Base-by-base conservation (phyloP, 2,888 invertebrate species). In the Drosophila colorata region DNA sequence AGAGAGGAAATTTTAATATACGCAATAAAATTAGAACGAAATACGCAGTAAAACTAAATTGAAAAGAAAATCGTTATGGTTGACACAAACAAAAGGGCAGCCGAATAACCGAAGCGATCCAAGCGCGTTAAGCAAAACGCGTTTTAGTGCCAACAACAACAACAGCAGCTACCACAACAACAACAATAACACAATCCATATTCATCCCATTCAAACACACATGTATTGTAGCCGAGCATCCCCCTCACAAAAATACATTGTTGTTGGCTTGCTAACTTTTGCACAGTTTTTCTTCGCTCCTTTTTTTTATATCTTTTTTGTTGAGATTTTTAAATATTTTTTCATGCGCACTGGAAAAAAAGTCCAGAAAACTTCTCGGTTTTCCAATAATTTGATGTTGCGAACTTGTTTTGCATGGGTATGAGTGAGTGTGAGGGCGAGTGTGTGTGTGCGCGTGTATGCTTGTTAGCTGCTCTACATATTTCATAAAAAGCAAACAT, bases 341-440 rank as follows among this genome's bases (percentile, higher is more conserved):
- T 86, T 72, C 66, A 69, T 68, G 51, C 64, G 74, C 44, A 61
- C 43, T 49, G 53, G 13, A 25, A 20, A 64, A 35, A 48, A 14
- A 9, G 33, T 33, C 33, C 41, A 40, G 68, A 69, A 89, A 84
- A 89, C 83, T 89, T 84, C 89, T 73, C 56, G 58, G 58, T 79
- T 89, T 89, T 82, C 83, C 83, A 84, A 84, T 84, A 84, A 89
- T 89, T 84, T 84, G 86, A 86, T 85, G 89, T 83, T 89, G 67
- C 79, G 74, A 89, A 89, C 88, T 84, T 84, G 76, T 78, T 89
- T 89, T 70, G 79, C 82, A 73, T 85, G 69, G 63, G 37, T 58
- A 63, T 31, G 64, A 40, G 43, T 14, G 20, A 18, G 43, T 48
- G 38, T 49, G n/a, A n/a, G n/a, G n/a, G n/a, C n/a, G n/a, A n/a